phyloP scores from a whole-genome alignment of 2,888 invertebrate genomes.

The Toxonevra muliebris region DNA sequence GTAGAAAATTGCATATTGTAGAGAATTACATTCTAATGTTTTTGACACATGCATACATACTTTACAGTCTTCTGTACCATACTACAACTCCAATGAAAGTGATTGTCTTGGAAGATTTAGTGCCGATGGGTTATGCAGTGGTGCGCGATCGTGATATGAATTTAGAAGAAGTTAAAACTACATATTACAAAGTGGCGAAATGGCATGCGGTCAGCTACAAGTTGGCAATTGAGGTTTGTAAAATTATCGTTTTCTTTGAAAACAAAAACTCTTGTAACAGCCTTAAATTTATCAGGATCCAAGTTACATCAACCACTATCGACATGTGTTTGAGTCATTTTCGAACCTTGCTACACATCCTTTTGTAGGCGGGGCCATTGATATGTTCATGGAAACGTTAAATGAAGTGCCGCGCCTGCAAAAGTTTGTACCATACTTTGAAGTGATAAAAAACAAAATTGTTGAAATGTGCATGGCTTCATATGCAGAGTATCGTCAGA shows the following conservation, averaged over 20 bases:
- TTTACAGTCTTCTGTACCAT: constrained; percentile 20
- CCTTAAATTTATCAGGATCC: constrained; percentile 9
- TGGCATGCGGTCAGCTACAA: constrained; percentile 38
- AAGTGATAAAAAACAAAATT: constrained; percentile 32
- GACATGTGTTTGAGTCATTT: constrained; percentile 1
- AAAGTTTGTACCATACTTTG: too few species aligned
- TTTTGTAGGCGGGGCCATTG: not conserved
- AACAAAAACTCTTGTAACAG: constrained; percentile 15
- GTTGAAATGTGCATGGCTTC: constrained; percentile 40
- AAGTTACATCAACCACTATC: constrained; percentile 9
- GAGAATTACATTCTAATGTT: not conserved
- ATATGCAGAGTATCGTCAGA: constrained; percentile 40
- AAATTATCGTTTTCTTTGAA: not conserved
- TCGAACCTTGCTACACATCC: not conserved
- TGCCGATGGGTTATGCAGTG: constrained; percentile 23
- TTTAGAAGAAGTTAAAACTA: constrained; percentile 29
- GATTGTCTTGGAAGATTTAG: constrained; percentile 38
- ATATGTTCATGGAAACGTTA: too few species aligned
- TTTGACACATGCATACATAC: not conserved
- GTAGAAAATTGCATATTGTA: too few species aligned
- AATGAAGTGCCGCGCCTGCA: too few species aligned
- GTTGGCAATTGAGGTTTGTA: constrained; percentile 13
- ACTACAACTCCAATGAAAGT: constrained; percentile 26
- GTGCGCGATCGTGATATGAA: constrained; percentile 23
- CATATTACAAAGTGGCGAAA: constrained; percentile 36